Conservation (phyloP, 2,113 vertebrate species). For the Tupaia tana region DNA sequence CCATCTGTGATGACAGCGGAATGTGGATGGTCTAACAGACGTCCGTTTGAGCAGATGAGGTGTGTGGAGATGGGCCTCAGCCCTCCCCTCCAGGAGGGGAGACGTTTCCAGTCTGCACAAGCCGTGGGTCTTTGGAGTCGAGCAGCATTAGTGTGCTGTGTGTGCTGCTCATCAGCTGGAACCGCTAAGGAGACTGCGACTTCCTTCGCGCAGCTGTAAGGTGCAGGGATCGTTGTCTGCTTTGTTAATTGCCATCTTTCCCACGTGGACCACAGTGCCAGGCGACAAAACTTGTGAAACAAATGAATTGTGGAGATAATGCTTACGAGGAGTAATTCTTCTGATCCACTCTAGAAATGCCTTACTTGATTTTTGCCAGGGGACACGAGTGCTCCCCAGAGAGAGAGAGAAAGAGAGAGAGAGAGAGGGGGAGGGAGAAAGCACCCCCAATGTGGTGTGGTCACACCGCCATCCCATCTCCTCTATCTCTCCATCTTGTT, state of each 20-base stretch:
- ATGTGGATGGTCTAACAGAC: neutral
- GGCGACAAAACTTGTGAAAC: slow-evolving; percentile 51
- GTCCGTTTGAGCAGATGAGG: neutral
- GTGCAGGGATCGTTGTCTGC: neutral
- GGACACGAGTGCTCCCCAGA: no score
- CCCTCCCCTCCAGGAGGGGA: neutral
- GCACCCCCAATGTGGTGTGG: no score
- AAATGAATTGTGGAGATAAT: slow-evolving; percentile 53
- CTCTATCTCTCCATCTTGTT: no score
- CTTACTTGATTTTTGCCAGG: no score
- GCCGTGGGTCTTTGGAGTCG: slow-evolving; percentile 19
- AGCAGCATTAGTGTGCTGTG: neutral
- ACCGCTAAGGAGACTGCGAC: slow-evolving; percentile 52
- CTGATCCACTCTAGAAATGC: neutral
- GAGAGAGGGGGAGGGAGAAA: no score
- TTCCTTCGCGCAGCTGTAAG: slow-evolving; percentile 42
- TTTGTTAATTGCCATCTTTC: neutral
- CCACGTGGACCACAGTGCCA: neutral
- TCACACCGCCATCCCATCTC: no score
- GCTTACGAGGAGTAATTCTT: slow-evolving; percentile 13
- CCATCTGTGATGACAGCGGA: neutral
- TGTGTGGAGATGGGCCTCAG: neutral
- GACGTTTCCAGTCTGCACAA: neutral
- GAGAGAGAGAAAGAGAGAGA: no score
- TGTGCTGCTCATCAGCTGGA: slow-evolving; percentile 20